Evolutionary conservation across 1,140 invertebrate genomes (phyloP).

Genomic region (Papilio helenus): DNA sequence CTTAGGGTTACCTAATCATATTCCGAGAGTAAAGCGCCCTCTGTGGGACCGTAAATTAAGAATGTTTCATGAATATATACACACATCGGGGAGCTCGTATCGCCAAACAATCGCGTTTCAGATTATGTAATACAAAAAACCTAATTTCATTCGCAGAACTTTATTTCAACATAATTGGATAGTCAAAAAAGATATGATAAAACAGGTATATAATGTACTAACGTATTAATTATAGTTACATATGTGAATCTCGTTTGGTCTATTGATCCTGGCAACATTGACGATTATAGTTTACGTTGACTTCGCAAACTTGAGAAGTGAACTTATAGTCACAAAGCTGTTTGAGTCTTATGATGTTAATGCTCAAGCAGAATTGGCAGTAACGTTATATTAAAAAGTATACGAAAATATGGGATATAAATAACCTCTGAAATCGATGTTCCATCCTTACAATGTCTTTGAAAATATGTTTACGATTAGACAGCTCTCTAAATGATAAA

Average conservation of each 20-base stretch:
- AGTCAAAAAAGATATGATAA: background rate
- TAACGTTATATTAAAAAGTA: background rate
- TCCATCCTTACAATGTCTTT: too few species aligned
- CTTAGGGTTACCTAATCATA: constrained; percentile 36
- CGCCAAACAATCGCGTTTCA: background rate
- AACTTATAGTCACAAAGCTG: constrained; percentile 7
- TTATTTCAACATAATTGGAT: background rate
- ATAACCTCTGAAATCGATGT: background rate
- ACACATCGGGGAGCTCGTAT: constrained; percentile 4
- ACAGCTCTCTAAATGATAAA: too few species aligned
- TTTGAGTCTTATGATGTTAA: background rate
- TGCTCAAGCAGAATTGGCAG: background rate
- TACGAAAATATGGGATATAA: background rate
- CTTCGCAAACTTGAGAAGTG: constrained; percentile 4
- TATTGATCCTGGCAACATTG: constrained; percentile 10
- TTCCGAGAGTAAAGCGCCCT: constrained; percentile 17
- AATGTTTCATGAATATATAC: constrained; percentile 33
- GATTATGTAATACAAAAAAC: background rate
- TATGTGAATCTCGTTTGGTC: background rate
- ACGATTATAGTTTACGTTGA: background rate
- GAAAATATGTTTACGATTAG: too few species aligned
- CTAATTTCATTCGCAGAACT: background rate
- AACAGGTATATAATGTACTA: background rate
- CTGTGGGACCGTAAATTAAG: constrained; percentile 32
- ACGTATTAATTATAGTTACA: background rate